Percentiles rank a stretch among this genome's conserved stretches.
phyloP scores from a whole-genome alignment of 2,888 invertebrate species.

The Rutpela maculata region DNA sequence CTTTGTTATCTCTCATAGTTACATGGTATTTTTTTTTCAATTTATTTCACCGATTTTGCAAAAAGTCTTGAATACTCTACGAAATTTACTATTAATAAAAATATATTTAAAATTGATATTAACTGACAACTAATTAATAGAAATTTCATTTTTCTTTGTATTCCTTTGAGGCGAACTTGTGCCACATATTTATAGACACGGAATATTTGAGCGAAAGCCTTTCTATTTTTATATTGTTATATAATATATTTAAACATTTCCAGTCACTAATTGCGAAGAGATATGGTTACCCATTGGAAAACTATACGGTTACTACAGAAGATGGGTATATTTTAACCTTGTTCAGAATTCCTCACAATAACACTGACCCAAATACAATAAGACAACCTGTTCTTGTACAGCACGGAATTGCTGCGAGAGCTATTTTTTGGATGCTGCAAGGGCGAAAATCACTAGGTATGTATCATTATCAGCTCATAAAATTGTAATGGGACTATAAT shows the following conservation, averaged over 20 bases:
- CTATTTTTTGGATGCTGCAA: constrained; percentile 57
- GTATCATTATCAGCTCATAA: neutral
- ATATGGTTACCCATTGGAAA: constrained; percentile 81
- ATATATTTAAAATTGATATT: no score
- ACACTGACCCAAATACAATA: constrained; percentile 27
- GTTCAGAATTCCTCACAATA: constrained; percentile 54
- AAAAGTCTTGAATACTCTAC: no score
- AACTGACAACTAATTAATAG: no score
- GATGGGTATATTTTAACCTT: constrained; percentile 87
- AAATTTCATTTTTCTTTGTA: no score
- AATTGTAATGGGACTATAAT: no score
- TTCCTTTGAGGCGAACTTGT: no score
- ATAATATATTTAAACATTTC: neutral
- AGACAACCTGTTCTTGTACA: constrained; percentile 57
- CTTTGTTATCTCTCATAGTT: no score
- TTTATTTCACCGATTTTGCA: no score
- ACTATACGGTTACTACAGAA: constrained; percentile 81
- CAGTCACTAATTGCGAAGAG: constrained; percentile 65
- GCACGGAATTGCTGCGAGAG: constrained; percentile 56
- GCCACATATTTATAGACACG: no score
- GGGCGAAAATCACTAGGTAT: constrained; percentile 58
- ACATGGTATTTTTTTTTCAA: no score
- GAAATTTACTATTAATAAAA: no score
- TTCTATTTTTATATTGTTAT: neutral
- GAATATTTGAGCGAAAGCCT: neutral